A percentile compares a stretch with the other conserved stretches of the same genome.
Evolutionary conservation across 2,797 vertebrate genomes (phyloP).

Genomic region (Ciconia nigra): DNA sequence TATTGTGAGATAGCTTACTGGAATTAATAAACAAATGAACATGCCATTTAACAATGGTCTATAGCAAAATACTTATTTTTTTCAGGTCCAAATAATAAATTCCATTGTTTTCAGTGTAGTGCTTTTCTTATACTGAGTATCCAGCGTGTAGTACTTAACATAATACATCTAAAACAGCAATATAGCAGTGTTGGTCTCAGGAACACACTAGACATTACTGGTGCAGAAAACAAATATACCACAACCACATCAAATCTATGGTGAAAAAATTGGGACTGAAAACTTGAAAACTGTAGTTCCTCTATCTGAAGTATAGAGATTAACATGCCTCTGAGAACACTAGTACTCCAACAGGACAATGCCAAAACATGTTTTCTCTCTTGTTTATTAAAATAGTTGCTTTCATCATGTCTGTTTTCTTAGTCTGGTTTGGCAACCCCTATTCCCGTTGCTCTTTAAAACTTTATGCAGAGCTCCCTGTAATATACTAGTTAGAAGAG

Average conservation of each 20-base stretch:
- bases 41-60: neutral
- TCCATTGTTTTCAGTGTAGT: neutral
- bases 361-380: neutral
- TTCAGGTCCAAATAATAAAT: neutral
- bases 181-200: neutral
- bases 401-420: neutral
- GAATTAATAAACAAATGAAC: neutral
- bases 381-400: neutral
- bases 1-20: neutral
- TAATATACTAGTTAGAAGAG: neutral
- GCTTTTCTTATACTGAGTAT: neutral
- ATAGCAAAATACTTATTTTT: neutral
- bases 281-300: neutral
- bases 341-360: neutral
- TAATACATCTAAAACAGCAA: neutral
- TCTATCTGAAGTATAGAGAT: neutral
- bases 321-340: neutral
- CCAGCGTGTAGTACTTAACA: neutral
- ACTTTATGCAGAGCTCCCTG: rapidly evolving
- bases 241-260: neutral
- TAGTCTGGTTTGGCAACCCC: neutral
- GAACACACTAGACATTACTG: neutral
- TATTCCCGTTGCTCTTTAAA: neutral
- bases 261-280: neutral
- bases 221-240: neutral